Percentiles rank a stretch among this genome's conserved stretches.
Evolutionary conservation across 2,113 vertebrate genomes (phyloP).

Genomic region (Erythrolamprus reginae): DNA sequence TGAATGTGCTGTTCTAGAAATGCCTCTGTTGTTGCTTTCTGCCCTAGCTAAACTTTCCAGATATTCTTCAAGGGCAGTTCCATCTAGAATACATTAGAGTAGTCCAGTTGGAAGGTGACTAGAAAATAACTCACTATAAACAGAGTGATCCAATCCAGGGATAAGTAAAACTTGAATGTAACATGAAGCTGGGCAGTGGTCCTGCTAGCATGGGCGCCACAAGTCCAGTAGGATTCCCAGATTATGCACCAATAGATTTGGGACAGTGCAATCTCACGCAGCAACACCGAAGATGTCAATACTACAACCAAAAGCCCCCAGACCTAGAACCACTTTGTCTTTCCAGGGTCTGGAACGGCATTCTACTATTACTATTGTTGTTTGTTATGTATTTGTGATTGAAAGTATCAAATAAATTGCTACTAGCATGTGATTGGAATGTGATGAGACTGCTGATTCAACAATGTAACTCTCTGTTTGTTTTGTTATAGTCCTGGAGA

Average conservation of each 20-base stretch:
- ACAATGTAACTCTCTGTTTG: conserved; percentile 25
- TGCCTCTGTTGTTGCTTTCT: neutral
- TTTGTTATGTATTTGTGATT: neutral
- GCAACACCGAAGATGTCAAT: neutral
- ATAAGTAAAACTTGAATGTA: neutral
- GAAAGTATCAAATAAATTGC: neutral
- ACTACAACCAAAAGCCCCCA: neutral
- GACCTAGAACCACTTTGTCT: neutral
- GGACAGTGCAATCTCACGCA: neutral
- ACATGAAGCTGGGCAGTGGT: neutral
- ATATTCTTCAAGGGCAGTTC: neutral
- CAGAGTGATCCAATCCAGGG: neutral
- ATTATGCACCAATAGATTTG: neutral
- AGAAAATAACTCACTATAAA: neutral
- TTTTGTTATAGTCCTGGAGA: conserved; percentile 37
- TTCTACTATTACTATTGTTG: neutral
- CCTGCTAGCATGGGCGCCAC: neutral
- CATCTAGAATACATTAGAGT: neutral
- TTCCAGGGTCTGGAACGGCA: neutral
- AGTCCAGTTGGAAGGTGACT: neutral
- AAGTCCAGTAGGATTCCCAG: neutral
- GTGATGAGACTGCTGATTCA: neutral
- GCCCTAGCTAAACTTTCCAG: neutral
- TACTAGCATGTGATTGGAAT: neutral
- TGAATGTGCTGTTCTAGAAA: neutral